Evolutionary conservation across 2,797 vertebrate genomes (phyloP).

Genomic region (Diceros bicornis): DNA sequence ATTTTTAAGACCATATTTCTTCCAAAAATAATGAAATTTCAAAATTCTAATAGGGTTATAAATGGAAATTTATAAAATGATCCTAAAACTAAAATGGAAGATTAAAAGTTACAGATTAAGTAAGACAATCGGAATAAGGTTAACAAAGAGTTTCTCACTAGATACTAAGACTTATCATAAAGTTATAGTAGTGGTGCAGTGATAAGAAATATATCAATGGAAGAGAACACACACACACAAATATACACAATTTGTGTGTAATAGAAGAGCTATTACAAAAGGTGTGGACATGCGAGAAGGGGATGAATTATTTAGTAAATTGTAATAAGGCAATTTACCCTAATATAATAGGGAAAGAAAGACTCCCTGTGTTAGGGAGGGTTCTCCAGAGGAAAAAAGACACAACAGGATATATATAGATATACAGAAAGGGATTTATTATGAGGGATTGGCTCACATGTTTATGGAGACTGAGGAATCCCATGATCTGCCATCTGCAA

Average conservation of each 20-base stretch:
- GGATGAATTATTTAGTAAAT: neutral
- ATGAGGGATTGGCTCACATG: neutral
- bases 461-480: neutral
- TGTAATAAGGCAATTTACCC: neutral
- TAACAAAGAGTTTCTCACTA: neutral
- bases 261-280: neutral
- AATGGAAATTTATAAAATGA: neutral
- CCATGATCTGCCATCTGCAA: neutral
- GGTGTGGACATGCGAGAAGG: neutral
- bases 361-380: neutral
- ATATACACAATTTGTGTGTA: too few relatives aligned
- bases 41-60: neutral
- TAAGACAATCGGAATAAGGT: neutral
- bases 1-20: neutral
- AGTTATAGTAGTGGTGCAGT: neutral
- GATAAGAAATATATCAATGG: neutral
- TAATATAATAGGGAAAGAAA: neutral
- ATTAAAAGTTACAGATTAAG: neutral
- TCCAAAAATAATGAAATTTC: neutral
- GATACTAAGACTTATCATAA: neutral
- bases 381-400: neutral
- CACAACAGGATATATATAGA: too few relatives aligned
- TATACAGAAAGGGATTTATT: neutral
- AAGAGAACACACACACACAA: neutral
- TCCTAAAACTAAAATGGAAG: neutral